Evolutionary conservation across 2,797 vertebrate species (phyloP).

Genomic region (Ctenosaura bakeri): DNA sequence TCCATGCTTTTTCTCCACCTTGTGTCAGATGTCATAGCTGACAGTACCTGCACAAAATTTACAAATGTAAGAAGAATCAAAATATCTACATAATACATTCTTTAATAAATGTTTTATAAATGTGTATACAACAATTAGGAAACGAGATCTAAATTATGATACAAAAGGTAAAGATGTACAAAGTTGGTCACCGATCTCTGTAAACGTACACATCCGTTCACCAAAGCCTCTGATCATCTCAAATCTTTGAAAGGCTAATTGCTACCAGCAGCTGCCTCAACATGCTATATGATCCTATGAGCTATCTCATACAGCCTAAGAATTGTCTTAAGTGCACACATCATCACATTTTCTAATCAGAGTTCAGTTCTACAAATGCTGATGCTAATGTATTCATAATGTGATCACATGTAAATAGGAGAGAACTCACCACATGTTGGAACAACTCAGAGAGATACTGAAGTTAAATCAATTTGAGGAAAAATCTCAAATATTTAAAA

Average conservation of each 20-base stretch:
- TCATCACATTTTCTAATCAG: neutral
- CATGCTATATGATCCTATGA: too few relatives aligned
- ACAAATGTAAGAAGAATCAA: neutral
- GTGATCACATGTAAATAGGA: too few relatives aligned
- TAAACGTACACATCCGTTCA: neutral
- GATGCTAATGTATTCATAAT: neutral
- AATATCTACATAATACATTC: neutral
- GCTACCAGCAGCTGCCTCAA: neutral
- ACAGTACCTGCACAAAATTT: neutral
- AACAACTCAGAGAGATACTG: neutral
- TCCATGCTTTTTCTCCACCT: neutral
- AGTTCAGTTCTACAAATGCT: neutral
- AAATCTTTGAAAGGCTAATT: neutral
- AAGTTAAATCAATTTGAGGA: neutral
- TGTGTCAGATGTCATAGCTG: neutral
- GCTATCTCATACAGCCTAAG: too few relatives aligned
- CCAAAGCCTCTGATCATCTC: neutral
- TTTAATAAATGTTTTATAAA: neutral
- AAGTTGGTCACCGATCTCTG: neutral
- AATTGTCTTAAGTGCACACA: too few relatives aligned
- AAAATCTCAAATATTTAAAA: too few relatives aligned
- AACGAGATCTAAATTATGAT: neutral
- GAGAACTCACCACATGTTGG: neutral
- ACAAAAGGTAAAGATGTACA: neutral
- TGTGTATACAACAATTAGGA: neutral